Percentiles rank a stretch among this genome's conserved stretches.
Evolutionary conservation across 1,140 invertebrate species (phyloP).

Genomic region (Cherax quadricarinatus): DNA sequence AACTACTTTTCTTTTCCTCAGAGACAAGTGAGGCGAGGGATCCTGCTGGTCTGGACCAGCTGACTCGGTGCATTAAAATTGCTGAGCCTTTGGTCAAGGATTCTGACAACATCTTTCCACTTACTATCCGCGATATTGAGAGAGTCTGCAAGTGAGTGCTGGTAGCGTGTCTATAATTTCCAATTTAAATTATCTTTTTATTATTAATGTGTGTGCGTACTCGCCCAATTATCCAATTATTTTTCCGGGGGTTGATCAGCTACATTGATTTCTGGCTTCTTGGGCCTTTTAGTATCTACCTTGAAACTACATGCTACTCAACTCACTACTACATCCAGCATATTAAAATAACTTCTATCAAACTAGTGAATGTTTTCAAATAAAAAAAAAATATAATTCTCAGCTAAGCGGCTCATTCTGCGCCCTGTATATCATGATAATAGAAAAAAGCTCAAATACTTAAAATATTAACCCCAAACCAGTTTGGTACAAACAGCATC

Average conservation of each 20-base stretch:
- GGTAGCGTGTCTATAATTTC: not conserved
- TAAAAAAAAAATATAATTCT: no score
- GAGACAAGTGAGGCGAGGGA: not conserved
- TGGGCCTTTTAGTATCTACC: no score
- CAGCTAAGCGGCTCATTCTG: no score
- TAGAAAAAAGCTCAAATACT: no score
- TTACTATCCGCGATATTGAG: conserved; percentile 43
- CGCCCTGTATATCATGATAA: no score
- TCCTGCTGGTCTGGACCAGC: conserved; percentile 18
- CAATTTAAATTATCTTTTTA: not conserved
- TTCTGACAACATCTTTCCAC: conserved; percentile 62
- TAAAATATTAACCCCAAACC: no score
- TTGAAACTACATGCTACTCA: no score
- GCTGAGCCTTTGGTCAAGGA: conserved; percentile 62
- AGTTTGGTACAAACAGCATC: not conserved
- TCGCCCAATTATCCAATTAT: not conserved
- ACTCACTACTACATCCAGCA: no score
- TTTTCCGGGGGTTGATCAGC: not conserved
- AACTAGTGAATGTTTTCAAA: no score
- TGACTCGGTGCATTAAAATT: conserved; percentile 52
- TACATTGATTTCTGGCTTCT: no score
- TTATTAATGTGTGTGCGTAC: not conserved
- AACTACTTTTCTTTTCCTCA: not conserved
- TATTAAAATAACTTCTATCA: no score
- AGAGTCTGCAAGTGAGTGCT: conserved; percentile 57